Percentiles rank a stretch among this genome's conserved stretches.
These are phyloP conservation scores for Stenichneumon culpator DNA, from an alignment of 2,888 invertebrate genomes.

Conservation along the genomic window DNA sequence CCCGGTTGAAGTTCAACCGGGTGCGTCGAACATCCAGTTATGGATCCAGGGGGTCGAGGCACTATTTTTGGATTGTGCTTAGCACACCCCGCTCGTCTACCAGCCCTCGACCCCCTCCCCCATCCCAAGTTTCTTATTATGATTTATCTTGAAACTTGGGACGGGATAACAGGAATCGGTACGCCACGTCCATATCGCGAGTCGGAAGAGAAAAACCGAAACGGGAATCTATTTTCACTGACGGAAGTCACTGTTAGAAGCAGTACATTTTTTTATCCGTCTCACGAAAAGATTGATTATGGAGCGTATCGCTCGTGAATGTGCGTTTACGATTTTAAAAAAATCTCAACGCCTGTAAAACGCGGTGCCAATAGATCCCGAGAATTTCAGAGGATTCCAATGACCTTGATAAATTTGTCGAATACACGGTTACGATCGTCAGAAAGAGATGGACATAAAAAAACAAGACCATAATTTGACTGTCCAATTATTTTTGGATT, in stretches of 20 bases:
- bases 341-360: not conserved
- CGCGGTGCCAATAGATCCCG: conserved; percentile 5
- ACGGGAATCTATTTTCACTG: conserved; percentile 45
- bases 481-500: not conserved
- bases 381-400: not conserved
- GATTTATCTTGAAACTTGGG: conserved; percentile 46
- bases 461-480: not conserved
- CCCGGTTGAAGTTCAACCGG: conserved; percentile 1
- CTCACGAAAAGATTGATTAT: not conserved
- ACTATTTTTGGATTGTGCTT: conserved; percentile 62
- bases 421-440: not conserved
- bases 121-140: conserved; percentile 32
- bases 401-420: not conserved
- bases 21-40: conserved; percentile 54
- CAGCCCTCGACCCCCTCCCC: not conserved
- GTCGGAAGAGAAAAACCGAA: conserved; percentile 36
- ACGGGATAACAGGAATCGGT: conserved; percentile 35
- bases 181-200: conserved; percentile 25
- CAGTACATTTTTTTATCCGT: not conserved
- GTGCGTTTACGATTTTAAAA: not conserved
- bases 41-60: conserved; percentile 59
- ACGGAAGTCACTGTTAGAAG: not conserved
- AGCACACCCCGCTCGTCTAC: conserved; percentile 40
- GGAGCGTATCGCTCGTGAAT: not conserved
- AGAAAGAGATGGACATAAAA: not conserved